These are phyloP conservation scores for Phyllostomus discolor DNA, from an alignment of 2,113 vertebrate genomes.

Conservation along the genomic window DNA sequence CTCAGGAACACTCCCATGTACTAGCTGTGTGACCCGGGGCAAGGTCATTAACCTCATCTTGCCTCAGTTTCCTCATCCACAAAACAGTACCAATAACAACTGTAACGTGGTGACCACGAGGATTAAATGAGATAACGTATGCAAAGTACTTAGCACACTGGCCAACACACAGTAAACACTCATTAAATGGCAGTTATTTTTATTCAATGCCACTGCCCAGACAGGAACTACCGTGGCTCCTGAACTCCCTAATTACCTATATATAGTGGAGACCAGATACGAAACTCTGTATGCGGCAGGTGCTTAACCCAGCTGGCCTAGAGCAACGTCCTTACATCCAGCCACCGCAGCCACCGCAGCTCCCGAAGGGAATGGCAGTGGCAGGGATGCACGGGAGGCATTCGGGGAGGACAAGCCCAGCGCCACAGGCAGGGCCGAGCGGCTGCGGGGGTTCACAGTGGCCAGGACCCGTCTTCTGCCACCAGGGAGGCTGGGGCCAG, in stretches of 20 bases:
- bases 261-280: accelerated
- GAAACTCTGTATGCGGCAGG: neutral
- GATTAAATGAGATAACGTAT: neutral
- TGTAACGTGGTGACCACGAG: neutral
- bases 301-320: neutral
- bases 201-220: neutral
- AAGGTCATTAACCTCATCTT: neutral
- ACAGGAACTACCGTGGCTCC: neutral
- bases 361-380: neutral
- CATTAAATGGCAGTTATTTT: neutral
- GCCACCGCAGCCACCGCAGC: neutral
- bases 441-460: accelerated
- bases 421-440: neutral
- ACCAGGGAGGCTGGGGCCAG: neutral
- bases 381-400: neutral
- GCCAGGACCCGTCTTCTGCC: neutral
- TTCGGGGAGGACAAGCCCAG: neutral
- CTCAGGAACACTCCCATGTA: neutral
- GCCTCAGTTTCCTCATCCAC: neutral
- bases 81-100: neutral
- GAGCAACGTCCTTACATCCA: neutral
- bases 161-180: neutral
- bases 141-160: neutral
- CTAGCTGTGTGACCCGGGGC: neutral
- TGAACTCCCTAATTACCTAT: neutral